A percentile compares a stretch with the other conserved stretches of the same genome.
phyloP scores from a whole-genome alignment of 2,797 vertebrate species.

The Limosa lapponica region DNA sequence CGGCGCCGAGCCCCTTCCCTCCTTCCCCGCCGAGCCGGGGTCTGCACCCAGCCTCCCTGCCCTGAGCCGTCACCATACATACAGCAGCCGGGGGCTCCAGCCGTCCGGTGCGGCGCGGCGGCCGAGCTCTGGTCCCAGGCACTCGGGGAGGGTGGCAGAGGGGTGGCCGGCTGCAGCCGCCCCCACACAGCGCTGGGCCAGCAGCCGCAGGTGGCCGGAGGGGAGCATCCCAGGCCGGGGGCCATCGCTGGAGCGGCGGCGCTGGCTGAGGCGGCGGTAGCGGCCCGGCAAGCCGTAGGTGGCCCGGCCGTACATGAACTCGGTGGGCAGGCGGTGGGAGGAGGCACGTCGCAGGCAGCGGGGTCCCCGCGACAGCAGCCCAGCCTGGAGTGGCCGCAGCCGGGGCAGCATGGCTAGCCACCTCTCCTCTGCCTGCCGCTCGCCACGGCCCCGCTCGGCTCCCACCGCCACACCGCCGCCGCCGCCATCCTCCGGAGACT shows the following conservation, averaged over 20 bases:
- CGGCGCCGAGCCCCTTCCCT: rapidly evolving
- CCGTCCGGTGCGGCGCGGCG: slow-evolving; percentile 69
- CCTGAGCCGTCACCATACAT: slow-evolving; percentile 73
- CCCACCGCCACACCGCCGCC: neutral
- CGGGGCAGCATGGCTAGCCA: neutral
- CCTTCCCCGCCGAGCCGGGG: neutral
- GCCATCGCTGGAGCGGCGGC: slow-evolving; percentile 36
- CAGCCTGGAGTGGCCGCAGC: neutral
- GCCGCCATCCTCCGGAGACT: slow-evolving; percentile 17
- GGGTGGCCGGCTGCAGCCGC: slow-evolving; percentile 54
- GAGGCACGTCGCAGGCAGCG: slow-evolving; percentile 82
- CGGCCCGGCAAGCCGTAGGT: slow-evolving; percentile 76
- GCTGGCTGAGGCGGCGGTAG: slow-evolving; percentile 80
- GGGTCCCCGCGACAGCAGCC: slow-evolving; percentile 74
- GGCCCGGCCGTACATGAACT: slow-evolving; percentile 23
- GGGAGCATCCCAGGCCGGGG: neutral
- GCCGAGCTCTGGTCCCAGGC: neutral
- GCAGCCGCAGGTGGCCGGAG: slow-evolving; percentile 62
- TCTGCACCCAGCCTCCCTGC: neutral
- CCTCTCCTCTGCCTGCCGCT: neutral
- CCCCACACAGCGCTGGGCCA: slow-evolving; percentile 11
- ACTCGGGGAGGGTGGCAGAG: neutral
- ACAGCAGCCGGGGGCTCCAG: slow-evolving; percentile 87
- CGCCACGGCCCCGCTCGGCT: neutral
- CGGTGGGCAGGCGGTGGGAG: slow-evolving; percentile 78